These are phyloP conservation scores for Drosophila eugracilis DNA, from an alignment of 1,140 invertebrate species.

Conservation along the genomic window DNA sequence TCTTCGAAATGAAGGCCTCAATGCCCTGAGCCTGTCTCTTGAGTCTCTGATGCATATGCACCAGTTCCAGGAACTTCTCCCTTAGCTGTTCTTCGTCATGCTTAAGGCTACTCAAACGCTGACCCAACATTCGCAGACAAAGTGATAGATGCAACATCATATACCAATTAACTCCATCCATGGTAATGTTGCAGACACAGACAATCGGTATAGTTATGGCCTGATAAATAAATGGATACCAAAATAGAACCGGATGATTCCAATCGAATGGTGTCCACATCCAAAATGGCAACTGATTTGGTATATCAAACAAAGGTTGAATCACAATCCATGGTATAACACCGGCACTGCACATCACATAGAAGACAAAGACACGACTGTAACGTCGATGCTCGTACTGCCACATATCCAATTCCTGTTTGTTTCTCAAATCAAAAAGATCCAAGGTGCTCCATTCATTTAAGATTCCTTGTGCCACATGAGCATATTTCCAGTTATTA, in stretches of 20 bases:
- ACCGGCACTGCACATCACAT: slow-evolving; percentile 34
- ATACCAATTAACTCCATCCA: slow-evolving; percentile 63
- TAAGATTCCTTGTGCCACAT: slow-evolving; percentile 34
- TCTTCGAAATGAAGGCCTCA: slow-evolving; percentile 53
- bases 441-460: slow-evolving; percentile 31
- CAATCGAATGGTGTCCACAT: slow-evolving; percentile 66
- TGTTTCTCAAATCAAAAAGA: slow-evolving; percentile 15
- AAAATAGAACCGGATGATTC: slow-evolving; percentile 38
- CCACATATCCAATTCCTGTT: slow-evolving; percentile 45
- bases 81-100: not conserved
- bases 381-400: slow-evolving; percentile 37
- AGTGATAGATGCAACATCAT: slow-evolving; percentile 62
- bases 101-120: slow-evolving; percentile 27
- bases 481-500: slow-evolving; percentile 49
- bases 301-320: slow-evolving; percentile 25
- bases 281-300: slow-evolving; percentile 51
- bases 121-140: slow-evolving; percentile 50
- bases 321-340: slow-evolving; percentile 38
- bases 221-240: slow-evolving; percentile 51
- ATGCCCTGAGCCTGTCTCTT: slow-evolving; percentile 26
- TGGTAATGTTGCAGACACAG: slow-evolving; percentile 35
- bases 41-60: slow-evolving; percentile 30
- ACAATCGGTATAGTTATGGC: slow-evolving; percentile 32
- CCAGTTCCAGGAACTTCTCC: slow-evolving; percentile 27
- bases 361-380: slow-evolving; percentile 9